Evolutionary conservation across 2,113 vertebrate genomes (phyloP).

Genomic region (Fulmarus glacialis): DNA sequence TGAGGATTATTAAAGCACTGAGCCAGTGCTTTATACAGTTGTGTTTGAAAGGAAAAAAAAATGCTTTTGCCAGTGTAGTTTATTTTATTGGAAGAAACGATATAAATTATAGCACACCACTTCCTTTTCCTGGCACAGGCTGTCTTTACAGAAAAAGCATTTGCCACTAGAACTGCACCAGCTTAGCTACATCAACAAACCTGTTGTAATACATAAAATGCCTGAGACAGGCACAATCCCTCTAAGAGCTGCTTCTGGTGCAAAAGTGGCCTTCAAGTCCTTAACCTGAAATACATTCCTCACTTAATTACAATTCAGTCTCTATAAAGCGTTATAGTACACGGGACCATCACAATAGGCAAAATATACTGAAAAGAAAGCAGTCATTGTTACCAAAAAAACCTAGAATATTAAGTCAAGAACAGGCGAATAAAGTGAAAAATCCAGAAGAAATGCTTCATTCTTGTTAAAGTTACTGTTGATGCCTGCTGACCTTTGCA

Average conservation of each 20-base stretch:
- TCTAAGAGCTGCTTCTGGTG: neutral
- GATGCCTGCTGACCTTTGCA: neutral
- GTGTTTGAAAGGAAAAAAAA: slow-evolving; percentile 3
- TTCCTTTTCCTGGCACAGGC: neutral
- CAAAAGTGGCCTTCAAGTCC: neutral
- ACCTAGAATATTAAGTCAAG: neutral
- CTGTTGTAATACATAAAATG: neutral
- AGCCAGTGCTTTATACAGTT: neutral
- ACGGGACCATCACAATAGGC: neutral
- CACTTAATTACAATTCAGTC: neutral
- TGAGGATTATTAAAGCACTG: slow-evolving; percentile 30
- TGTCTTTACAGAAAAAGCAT: neutral
- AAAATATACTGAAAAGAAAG: neutral
- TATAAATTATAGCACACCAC: neutral
- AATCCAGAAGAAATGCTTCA: neutral
- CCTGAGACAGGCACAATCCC: neutral
- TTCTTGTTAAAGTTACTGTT: neutral
- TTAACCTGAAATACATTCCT: neutral
- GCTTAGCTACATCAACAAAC: neutral
- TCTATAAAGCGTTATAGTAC: neutral
- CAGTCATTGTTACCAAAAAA: neutral
- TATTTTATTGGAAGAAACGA: neutral
- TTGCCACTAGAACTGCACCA: neutral
- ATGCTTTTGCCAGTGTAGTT: neutral
- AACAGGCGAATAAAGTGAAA: neutral